Percentiles rank a stretch among this genome's conserved stretches.
phyloP scores from a whole-genome alignment of 2,888 invertebrate species.

The Crepidodera aurea region DNA sequence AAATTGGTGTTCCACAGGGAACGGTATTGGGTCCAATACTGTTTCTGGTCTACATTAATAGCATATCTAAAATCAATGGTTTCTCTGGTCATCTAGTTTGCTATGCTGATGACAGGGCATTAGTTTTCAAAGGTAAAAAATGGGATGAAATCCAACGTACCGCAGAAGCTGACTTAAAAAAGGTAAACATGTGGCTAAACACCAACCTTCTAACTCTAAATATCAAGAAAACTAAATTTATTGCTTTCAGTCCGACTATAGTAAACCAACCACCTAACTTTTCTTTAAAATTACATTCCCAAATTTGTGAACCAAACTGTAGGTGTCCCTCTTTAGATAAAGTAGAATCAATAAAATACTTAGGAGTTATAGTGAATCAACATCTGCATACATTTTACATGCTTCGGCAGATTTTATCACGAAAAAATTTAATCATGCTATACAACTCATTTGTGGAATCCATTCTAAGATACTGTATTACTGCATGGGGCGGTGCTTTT shows the following conservation, averaged over 20 bases:
- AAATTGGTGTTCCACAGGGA: no score
- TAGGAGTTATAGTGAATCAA: background rate
- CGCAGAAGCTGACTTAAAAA: background rate
- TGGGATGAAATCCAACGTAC: no score
- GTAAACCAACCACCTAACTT: background rate
- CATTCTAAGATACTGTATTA: constrained; percentile 10
- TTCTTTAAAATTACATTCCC: background rate
- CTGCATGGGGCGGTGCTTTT: constrained; percentile 7
- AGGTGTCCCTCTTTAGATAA: constrained; percentile 8
- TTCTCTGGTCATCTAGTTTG: no score
- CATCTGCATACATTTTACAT: background rate
- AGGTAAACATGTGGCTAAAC: background rate
- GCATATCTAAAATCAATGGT: no score
- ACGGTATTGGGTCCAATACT: no score
- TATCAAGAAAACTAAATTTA: background rate
- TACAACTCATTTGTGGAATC: constrained; percentile 9
- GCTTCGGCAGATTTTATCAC: constrained; percentile 5
- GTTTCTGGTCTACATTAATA: no score
- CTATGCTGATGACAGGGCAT: no score
- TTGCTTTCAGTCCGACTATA: background rate
- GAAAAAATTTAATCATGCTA: background rate
- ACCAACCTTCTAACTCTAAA: background rate
- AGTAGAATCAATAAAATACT: background rate
- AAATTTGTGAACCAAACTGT: background rate
- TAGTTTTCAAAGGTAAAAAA: no score